A percentile compares a stretch with the other conserved stretches of the same genome.
These are phyloP conservation scores for Eupithecia vulgata DNA, from an alignment of 2,888 invertebrate genomes.

Conservation along the genomic window DNA sequence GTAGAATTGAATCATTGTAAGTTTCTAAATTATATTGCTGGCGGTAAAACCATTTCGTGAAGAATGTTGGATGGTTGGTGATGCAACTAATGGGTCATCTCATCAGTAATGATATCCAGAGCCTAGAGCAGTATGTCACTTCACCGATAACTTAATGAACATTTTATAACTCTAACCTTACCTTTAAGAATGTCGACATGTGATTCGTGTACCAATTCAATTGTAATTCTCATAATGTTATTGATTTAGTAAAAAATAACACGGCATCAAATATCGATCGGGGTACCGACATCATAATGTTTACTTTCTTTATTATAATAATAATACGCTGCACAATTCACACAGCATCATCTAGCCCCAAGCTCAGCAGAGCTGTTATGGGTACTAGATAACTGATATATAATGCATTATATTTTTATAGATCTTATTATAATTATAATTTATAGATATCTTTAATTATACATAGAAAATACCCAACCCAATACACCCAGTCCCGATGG, in stretches of 20 bases:
- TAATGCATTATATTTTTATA: no score
- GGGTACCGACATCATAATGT: not conserved
- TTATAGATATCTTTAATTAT: no score
- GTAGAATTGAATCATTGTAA: not conserved
- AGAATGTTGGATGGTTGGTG: constrained; percentile 5
- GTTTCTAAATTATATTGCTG: constrained; percentile 1
- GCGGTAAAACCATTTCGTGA: constrained; percentile 3
- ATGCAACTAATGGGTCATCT: not conserved
- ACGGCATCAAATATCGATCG: not conserved
- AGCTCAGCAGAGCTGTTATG: no score
- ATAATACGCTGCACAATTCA: no score
- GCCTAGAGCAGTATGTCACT: not conserved
- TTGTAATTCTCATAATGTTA: not conserved
- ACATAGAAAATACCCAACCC: no score
- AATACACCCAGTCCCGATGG: no score
- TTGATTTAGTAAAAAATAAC: not conserved
- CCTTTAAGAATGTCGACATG: not conserved
- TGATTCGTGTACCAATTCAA: not conserved
- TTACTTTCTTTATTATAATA: not conserved
- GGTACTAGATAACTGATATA: no score
- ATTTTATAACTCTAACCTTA: not conserved
- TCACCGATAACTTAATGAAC: not conserved
- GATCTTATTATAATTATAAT: no score
- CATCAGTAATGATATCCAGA: not conserved
- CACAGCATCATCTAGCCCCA: no score